Evolutionary conservation across 2,113 vertebrate genomes (phyloP), one percentile per base, ranked within the genome.

Genomic region (Lepus timidus): DNA sequence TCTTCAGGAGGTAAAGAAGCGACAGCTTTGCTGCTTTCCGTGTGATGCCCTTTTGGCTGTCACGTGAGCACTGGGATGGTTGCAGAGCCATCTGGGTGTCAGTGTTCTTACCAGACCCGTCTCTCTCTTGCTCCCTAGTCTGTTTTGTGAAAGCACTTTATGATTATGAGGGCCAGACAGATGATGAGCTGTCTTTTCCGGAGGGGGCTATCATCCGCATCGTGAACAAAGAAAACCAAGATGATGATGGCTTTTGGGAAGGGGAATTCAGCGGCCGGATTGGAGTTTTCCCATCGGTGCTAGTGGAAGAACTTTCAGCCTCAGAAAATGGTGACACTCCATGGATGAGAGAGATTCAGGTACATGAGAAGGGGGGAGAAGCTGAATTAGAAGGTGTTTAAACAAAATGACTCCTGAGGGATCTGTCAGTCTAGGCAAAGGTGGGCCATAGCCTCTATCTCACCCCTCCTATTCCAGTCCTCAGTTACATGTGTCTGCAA

Each of bases 241-340:
- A 99, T 1, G 99, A 99, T 0, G 99, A 99, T 29, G 99, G 99
- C 29, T 99, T 99, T 97, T 99, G 99, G 99, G 99, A 99, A 97
- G 99, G 99, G 2, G 99, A 99, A 95, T 99, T 99, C 97, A 99
- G 98, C 0, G 99, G 99, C 0, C 98, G 98, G 0, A 95, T 99
- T 6, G 99, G 99, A 0, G 99, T 99, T 93, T 99, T 99, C 98
- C 99, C 99, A 0, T 99, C 99, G 0, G 99, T 99, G 64, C 94
- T 99, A 88, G 99, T 99, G 0, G 99, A 99, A 92, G 99, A 99
- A 92, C 98, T 99, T 23, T 98, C 98, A 0, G 97, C 98, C 52
- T 98, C 99, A 0, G 99, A 99, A 96, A 99, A 99, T 0, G 99
- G 99, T 36, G 99, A 99, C 91, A 65, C 98, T 31, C 98, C 96